These are phyloP conservation scores for Cephalophus harveyi DNA, from an alignment of 2,113 vertebrate species.

Conservation along the genomic window DNA sequence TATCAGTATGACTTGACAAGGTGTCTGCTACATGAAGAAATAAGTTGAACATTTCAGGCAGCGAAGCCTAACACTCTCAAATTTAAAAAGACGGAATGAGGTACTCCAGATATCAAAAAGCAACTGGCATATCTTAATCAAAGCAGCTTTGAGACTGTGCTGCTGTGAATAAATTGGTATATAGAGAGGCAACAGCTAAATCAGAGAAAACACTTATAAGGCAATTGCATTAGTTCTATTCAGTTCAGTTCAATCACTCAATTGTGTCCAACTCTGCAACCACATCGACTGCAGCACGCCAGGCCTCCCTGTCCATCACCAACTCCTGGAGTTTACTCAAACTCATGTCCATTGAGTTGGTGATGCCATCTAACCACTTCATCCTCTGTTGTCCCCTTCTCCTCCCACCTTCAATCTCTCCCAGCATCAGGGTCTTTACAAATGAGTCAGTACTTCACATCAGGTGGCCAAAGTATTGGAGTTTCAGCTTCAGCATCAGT, in stretches of 20 bases:
- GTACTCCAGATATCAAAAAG: neutral
- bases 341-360: neutral
- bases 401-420: neutral
- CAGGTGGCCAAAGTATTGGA: neutral
- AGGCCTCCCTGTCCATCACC: neutral
- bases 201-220: neutral
- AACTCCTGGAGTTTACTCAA: neutral
- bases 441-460: neutral
- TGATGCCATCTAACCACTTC: neutral
- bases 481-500: neutral
- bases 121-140: neutral
- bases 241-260: neutral
- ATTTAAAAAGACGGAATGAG: neutral
- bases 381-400: neutral
- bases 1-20: neutral
- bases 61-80: neutral
- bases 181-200: neutral
- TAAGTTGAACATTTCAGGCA: neutral
- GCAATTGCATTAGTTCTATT: neutral
- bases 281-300: neutral
- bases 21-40: neutral
- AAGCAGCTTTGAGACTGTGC: neutral
- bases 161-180: neutral
- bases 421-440: neutral
- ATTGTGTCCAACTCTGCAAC: accelerated